Conservation (phyloP, 2,113 vertebrate genomes). For the Tachysurus vachellii region DNA sequence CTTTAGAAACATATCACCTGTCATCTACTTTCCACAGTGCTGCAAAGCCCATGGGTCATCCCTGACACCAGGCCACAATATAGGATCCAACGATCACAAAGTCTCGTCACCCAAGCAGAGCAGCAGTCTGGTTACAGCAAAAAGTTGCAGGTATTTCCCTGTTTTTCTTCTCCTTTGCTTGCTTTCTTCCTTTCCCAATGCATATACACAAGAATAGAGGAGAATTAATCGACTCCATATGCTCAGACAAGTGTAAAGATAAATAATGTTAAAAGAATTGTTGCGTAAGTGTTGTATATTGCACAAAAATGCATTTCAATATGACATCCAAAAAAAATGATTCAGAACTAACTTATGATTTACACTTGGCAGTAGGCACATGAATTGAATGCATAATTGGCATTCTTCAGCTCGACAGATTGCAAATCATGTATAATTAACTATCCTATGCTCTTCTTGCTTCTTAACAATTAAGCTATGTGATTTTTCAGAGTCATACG, state of each 20-base stretch:
- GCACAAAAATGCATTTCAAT: constrained; percentile 37
- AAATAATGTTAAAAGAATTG: constrained; percentile 42
- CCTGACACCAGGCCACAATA: constrained; percentile 52
- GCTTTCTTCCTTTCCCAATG: neutral
- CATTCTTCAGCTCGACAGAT: constrained; percentile 25
- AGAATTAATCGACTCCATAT: constrained; percentile 55
- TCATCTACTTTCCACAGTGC: constrained; percentile 59
- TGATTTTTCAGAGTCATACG: neutral
- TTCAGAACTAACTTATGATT: constrained; percentile 25
- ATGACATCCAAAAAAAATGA: constrained; percentile 13
- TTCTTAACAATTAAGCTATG: neutral
- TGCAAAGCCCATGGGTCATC: constrained; percentile 64
- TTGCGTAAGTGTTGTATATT: constrained; percentile 43
- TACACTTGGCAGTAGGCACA: constrained; percentile 18
- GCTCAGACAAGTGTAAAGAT: constrained; percentile 40
- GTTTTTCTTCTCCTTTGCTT: neutral
- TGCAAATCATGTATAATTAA: constrained; percentile 43
- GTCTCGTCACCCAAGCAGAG: constrained; percentile 60
- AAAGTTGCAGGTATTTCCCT: constrained; percentile 70
- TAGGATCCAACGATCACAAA: constrained; percentile 56
- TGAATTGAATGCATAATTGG: constrained; percentile 28
- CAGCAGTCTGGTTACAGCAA: constrained; percentile 68
- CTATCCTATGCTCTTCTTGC: constrained; percentile 6
- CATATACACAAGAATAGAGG: constrained; percentile 40
- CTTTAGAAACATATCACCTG: constrained; percentile 35